phyloP scores from a whole-genome alignment of 2,888 invertebrate genomes.

The Epinotia brunnichana region DNA sequence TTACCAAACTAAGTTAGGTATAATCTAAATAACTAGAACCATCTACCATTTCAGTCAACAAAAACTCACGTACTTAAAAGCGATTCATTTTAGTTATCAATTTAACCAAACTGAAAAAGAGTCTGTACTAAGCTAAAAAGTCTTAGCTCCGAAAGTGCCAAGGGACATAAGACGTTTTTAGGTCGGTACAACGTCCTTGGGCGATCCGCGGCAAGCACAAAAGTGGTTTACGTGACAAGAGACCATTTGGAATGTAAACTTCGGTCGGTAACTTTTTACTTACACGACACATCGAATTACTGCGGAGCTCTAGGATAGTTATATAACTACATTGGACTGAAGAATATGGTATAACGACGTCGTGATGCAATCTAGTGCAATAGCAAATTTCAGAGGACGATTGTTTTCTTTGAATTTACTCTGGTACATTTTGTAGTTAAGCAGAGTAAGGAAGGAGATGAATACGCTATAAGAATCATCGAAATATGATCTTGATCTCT shows the following conservation, averaged over 20 bases:
- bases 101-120: neutral
- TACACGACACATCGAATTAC: conserved; percentile 13
- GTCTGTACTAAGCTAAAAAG: neutral
- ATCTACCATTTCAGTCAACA: neutral
- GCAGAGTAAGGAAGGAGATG: too few species aligned
- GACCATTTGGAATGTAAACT: conserved; percentile 34
- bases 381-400: neutral
- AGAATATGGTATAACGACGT: neutral
- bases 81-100: conserved; percentile 2
- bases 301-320: neutral
- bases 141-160: neutral
- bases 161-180: neutral
- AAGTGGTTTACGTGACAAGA: conserved; percentile 35
- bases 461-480: too few species aligned
- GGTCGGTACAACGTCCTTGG: neutral
- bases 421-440: too few species aligned
- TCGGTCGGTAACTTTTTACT: conserved; percentile 36
- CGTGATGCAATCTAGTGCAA: neutral
- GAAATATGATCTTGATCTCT: too few species aligned
- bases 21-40: too few species aligned
- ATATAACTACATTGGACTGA: neutral
- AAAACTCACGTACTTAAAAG: conserved; percentile 3
- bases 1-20: too few species aligned
- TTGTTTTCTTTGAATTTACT: neutral
- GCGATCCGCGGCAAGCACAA: neutral